A percentile compares a stretch with the other conserved stretches of the same genome.
phyloP scores from a whole-genome alignment of 2,113 vertebrate species.

The Leptocoma aspasia region DNA sequence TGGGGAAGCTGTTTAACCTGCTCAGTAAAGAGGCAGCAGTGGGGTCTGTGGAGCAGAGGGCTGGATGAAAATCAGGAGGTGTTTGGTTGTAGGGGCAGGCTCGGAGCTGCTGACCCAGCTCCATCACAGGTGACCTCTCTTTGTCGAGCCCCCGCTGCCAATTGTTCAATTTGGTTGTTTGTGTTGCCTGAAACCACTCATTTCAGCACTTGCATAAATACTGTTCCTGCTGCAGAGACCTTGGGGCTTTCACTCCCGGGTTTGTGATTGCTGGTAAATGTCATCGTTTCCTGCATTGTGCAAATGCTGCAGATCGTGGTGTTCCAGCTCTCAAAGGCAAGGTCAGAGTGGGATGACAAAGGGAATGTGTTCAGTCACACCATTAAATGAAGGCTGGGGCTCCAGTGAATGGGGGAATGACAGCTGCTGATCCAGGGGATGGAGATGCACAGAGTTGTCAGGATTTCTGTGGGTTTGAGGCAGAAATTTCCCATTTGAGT shows the following conservation, averaged over 20 bases:
- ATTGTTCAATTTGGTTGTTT: not conserved
- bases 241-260: not conserved
- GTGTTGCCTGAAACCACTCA: not conserved
- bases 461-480: not conserved
- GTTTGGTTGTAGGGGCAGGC: not conserved
- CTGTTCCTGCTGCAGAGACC: not conserved
- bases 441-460: not conserved
- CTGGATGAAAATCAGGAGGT: not conserved
- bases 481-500: not conserved
- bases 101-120: not conserved
- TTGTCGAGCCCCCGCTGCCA: not conserved
- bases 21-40: not conserved
- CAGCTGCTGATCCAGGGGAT: not conserved
- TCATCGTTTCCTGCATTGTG: not conserved
- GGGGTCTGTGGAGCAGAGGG: not conserved
- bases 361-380: slow-evolving; percentile 13
- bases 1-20: not conserved
- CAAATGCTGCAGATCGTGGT: not conserved
- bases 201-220: slow-evolving; percentile 36
- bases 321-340: slow-evolving; percentile 13
- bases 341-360: slow-evolving; percentile 1
- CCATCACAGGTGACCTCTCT: not conserved
- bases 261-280: slow-evolving; percentile 12
- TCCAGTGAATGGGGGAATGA: not conserved
- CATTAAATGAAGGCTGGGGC: not conserved